Evolutionary conservation across 2,797 vertebrate genomes (phyloP), one percentile per base, ranked within the genome.

Genomic region (Salarias fasciatus): DNA sequence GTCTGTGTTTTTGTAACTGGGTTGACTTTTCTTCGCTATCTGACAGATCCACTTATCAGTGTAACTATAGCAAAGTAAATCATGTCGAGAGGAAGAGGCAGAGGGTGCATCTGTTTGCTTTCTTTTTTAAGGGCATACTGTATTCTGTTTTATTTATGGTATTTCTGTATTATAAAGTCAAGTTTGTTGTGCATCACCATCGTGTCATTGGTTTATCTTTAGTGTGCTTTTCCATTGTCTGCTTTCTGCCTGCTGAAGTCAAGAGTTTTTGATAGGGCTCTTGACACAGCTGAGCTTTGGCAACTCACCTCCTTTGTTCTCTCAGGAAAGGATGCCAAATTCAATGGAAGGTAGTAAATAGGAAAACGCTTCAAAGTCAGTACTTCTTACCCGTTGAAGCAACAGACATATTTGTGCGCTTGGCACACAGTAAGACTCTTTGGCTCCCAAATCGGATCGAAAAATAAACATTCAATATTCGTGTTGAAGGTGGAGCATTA

Each of bases 271-370:
- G 86, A 92, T 86, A 62, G 77, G 72, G 78, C 77, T 85, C 79
- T 88, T 88, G 86, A 91, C 85, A 89, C 79, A 79, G 77, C 75
- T 63, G 69, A 81, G 72, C 67, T 65, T 86, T 70, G 33, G 82
- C 78, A 91, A 78, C 83, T 81, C 67, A 74, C 51, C 58, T 59
- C 58, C 76, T 91, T 92, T 92, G 83, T 91, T 90, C 88, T 90
- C 74, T 29, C 48, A 64, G 79, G 77, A 87, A 86, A 84, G 72
- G 81, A 81, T 82, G 83, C 88, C 77, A 80, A 84, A 84, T 78
- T 86, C 86, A 82, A 80, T 87, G 71, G 69, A 88, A 86, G 77
- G 76, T 78, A 69, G 80, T 84, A 79, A 90, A 89, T 86, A 84
- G 57, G 63, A 70, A 86, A 79, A 79, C 60, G 68, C 76, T 87